Conservation (phyloP, 2,797 vertebrate species). For the Scomberomorus guttatus region DNA sequence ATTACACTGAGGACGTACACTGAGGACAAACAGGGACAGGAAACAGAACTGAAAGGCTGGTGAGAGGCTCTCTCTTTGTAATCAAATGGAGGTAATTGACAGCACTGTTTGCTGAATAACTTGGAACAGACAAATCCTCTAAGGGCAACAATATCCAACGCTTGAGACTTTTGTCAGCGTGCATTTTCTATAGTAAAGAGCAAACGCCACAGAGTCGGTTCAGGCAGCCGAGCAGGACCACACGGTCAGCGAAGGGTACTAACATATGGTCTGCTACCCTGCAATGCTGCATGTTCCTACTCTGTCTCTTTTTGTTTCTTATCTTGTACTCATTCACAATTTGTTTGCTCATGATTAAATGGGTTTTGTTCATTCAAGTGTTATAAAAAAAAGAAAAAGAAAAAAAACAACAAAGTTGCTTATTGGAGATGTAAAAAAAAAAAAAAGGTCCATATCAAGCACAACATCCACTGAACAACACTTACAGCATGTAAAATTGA, state of each 20-base stretch:
- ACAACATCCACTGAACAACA: slow-evolving; percentile 72
- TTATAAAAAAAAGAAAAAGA: slow-evolving; percentile 29
- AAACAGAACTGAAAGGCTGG: slow-evolving; percentile 66
- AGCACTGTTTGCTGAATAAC: slow-evolving; percentile 59
- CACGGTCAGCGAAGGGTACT: slow-evolving; percentile 41
- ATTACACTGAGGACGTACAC: slow-evolving; percentile 78
- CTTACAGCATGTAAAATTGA: slow-evolving; percentile 60
- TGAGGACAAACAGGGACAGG: slow-evolving; percentile 71
- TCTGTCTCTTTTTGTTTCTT: slow-evolving; percentile 24
- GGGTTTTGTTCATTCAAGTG: slow-evolving; percentile 66
- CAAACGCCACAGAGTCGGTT: slow-evolving; percentile 34
- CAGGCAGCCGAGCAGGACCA: slow-evolving; percentile 53
- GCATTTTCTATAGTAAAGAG: slow-evolving; percentile 43
- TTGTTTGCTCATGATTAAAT: slow-evolving; percentile 42
- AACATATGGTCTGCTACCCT: slow-evolving; percentile 34
- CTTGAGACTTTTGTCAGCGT: slow-evolving; percentile 30
- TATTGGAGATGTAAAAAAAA: slow-evolving; percentile 72
- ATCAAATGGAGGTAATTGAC: slow-evolving; percentile 61
- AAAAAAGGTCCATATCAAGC: slow-evolving; percentile 78
- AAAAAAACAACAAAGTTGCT: slow-evolving; percentile 29
- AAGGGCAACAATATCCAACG: slow-evolving; percentile 56
- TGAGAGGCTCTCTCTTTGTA: slow-evolving; percentile 68
- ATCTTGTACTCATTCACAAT: slow-evolving; percentile 47
- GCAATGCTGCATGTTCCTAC: slow-evolving; percentile 24
- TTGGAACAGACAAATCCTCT: slow-evolving; percentile 56